These are phyloP conservation scores for Drosophila dunni DNA, from an alignment of 1,140 invertebrate species.

Conservation along the genomic window DNA sequence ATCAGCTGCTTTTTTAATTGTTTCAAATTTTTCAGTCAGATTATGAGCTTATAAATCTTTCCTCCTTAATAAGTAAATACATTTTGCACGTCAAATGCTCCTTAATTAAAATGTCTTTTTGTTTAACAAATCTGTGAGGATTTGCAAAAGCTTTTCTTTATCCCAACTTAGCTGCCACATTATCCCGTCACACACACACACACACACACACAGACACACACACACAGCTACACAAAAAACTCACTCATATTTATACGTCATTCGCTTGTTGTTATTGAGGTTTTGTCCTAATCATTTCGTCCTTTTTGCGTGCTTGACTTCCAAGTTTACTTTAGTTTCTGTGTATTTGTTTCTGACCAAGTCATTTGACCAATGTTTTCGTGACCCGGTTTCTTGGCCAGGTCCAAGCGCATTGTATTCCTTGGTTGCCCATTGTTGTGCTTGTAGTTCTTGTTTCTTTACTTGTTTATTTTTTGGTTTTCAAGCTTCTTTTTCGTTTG, in stretches of 20 bases:
- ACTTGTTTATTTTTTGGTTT: slow-evolving; percentile 1
- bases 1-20: too few relatives aligned
- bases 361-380: slow-evolving; percentile 43
- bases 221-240: too few relatives aligned
- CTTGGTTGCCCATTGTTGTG: slow-evolving; percentile 33
- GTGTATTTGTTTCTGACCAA: slow-evolving; percentile 49
- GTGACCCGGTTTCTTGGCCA: slow-evolving; percentile 36
- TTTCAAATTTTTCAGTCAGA: too few relatives aligned
- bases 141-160: slow-evolving; percentile 16
- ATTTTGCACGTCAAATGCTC: not conserved
- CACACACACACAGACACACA: too few relatives aligned
- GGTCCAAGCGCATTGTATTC: slow-evolving; percentile 29
- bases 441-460: slow-evolving; percentile 22
- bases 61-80: not conserved
- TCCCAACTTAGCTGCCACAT: slow-evolving; percentile 8
- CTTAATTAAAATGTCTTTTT: slow-evolving; percentile 12
- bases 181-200: slow-evolving; percentile 26
- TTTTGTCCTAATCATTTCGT: slow-evolving; percentile 37
- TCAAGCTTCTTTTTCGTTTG: slow-evolving; percentile 25
- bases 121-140: slow-evolving; percentile 7
- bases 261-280: slow-evolving; percentile 22
- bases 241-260: not conserved
- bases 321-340: slow-evolving; percentile 8
- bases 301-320: slow-evolving; percentile 45
- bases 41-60: not conserved